Evolutionary conservation across 2,113 vertebrate genomes (phyloP).

Genomic region (Eublepharis macularius): DNA sequence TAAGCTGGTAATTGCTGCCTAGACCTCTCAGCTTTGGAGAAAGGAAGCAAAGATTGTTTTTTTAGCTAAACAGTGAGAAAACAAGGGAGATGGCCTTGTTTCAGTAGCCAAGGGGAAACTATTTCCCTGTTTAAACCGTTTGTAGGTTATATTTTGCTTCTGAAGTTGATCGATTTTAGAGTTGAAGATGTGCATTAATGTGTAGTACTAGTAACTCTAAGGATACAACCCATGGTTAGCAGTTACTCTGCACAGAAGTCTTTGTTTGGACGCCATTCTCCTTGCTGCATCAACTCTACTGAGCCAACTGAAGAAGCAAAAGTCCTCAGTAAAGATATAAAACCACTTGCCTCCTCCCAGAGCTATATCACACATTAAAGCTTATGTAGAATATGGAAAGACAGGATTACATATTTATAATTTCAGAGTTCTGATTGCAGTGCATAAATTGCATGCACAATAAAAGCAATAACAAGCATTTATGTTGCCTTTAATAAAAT

Average conservation of each 20-base stretch:
- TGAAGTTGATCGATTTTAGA: background rate
- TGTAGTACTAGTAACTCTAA: background rate
- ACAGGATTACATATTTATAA: background rate
- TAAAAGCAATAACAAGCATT: background rate
- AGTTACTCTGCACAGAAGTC: background rate
- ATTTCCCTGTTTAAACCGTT: background rate
- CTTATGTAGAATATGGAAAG: background rate
- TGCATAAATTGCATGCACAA: background rate
- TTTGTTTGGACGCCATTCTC: background rate
- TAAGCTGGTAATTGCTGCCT: background rate
- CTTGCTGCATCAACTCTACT: background rate
- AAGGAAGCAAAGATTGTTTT: background rate
- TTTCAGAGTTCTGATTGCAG: background rate
- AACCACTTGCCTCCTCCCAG: background rate
- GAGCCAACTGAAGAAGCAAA: background rate
- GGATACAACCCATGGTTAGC: background rate
- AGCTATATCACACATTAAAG: background rate
- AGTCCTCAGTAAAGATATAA: background rate
- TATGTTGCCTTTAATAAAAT: background rate
- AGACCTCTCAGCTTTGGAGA: background rate
- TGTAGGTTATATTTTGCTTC: background rate
- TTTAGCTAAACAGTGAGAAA: background rate
- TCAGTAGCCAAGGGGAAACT: background rate
- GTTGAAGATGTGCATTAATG: accelerated
- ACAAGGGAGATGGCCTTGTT: background rate